Conservation (phyloP, 2,797 vertebrate genomes). For the Acanthopagrus latus region DNA sequence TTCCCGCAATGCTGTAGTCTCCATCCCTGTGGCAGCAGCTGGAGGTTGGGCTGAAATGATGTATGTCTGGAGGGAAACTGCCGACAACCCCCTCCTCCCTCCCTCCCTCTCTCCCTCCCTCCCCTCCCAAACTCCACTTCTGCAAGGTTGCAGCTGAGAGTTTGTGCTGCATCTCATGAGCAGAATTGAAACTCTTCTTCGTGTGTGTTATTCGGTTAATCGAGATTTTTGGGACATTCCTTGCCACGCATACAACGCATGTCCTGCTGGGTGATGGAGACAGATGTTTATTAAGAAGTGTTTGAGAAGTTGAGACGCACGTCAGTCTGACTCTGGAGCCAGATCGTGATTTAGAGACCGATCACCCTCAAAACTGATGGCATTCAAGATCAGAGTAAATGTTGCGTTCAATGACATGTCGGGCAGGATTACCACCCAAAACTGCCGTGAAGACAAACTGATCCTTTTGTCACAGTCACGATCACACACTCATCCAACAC, state of each 20-base stretch:
- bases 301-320: not conserved
- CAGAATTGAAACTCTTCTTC: not conserved
- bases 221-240: not conserved
- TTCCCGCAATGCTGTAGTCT: constrained; percentile 79
- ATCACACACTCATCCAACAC: not conserved
- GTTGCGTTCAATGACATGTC: not conserved
- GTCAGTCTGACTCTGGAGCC: no score
- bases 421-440: not conserved
- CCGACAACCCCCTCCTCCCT: constrained; percentile 49
- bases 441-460: not conserved
- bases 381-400: not conserved
- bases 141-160: constrained; percentile 72
- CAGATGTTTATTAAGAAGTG: not conserved
- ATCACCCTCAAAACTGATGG: not conserved
- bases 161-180: constrained; percentile 9
- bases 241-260: not conserved
- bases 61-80: constrained; percentile 64
- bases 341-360: not conserved
- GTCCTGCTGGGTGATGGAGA: not conserved
- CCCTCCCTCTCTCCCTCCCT: constrained; percentile 47
- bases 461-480: not conserved
- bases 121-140: constrained; percentile 54
- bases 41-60: constrained; percentile 69
- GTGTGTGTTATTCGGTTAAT: not conserved
- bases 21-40: constrained; percentile 70